Evolutionary conservation across 2,888 invertebrate species (phyloP).

Genomic region (Icerya purchasi): DNA sequence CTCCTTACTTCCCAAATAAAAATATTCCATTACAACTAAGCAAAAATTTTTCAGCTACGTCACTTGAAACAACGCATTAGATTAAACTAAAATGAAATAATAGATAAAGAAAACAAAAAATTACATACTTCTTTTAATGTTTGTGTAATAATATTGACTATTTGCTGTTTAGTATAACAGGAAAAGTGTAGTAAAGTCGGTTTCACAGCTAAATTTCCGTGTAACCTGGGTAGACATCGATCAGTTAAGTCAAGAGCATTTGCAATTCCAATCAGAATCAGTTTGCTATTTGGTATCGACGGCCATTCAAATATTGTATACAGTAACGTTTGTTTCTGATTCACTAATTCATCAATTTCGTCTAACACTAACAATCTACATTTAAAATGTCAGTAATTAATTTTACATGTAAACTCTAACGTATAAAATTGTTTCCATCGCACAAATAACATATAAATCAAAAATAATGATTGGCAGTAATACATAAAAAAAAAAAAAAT

Average conservation of each 20-base stretch:
- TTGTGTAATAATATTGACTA: conserved; percentile 60
- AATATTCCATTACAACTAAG: too few species aligned
- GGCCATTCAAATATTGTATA: conserved; percentile 93
- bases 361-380: conserved; percentile 69
- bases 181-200: conserved; percentile 68
- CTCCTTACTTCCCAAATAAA: too few species aligned
- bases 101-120: too few species aligned
- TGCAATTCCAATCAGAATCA: conserved; percentile 77
- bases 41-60: too few species aligned
- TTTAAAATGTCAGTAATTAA: too few species aligned
- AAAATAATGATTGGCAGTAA: too few species aligned
- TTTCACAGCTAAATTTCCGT: conserved; percentile 47
- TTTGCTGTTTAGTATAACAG: conserved; percentile 77
- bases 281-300: conserved; percentile 36
- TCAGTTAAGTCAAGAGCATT: conserved; percentile 91
- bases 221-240: conserved; percentile 64
- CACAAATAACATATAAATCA: too few species aligned
- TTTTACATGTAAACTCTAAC: too few species aligned
- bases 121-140: conserved; percentile 38
- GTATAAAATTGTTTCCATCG: too few species aligned
- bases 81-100: too few species aligned
- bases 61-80: too few species aligned
- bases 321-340: conserved; percentile 59
- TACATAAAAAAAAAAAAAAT: too few species aligned
- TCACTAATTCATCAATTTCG: conserved; percentile 84